A percentile compares a stretch with the other conserved stretches of the same genome.
phyloP scores from a whole-genome alignment of 2,888 invertebrate species.

The Dilophus febrilis region DNA sequence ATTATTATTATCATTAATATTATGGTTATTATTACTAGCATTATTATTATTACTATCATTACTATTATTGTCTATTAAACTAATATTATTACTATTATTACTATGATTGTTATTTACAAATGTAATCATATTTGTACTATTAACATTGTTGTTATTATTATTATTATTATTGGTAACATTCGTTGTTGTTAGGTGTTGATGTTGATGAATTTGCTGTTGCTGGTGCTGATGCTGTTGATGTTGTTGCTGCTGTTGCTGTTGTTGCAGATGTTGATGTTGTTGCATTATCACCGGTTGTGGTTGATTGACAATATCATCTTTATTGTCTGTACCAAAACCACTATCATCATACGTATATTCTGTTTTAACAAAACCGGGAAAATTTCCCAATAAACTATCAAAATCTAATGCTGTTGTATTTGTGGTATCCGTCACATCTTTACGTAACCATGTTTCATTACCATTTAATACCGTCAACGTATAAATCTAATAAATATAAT shows the following conservation, averaged over 20 bases:
- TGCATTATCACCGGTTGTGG: conserved; percentile 12
- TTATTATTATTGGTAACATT: conserved; percentile 11
- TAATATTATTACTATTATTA: too few relatives aligned
- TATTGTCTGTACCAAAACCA: conserved; percentile 50
- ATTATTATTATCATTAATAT: background rate
- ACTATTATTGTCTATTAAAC: background rate
- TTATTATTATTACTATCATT: conserved; percentile 1
- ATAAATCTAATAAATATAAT: conserved; percentile 43
- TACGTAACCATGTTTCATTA: conserved; percentile 48
- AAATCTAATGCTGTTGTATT: conserved; percentile 48
- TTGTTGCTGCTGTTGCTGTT: conserved; percentile 18
- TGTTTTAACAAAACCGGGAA: conserved; percentile 49
- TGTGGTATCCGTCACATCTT: conserved; percentile 21
- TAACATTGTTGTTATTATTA: too few relatives aligned
- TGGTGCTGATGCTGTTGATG: background rate
- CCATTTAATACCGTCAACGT: conserved; percentile 75
- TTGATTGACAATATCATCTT: conserved; percentile 33
- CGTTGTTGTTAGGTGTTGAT: conserved; percentile 11
- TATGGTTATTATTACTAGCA: background rate
- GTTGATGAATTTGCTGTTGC: background rate
- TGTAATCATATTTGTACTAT: conserved; percentile 6
- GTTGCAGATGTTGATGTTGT: conserved; percentile 8
- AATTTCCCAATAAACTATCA: conserved; percentile 55
- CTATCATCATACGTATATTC: conserved; percentile 65
- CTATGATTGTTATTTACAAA: conserved; percentile 35